Percentiles rank a stretch among this genome's conserved stretches.
Conservation (phyloP, 2,888 invertebrate genomes). For the Ophioninae sp. region DNA sequence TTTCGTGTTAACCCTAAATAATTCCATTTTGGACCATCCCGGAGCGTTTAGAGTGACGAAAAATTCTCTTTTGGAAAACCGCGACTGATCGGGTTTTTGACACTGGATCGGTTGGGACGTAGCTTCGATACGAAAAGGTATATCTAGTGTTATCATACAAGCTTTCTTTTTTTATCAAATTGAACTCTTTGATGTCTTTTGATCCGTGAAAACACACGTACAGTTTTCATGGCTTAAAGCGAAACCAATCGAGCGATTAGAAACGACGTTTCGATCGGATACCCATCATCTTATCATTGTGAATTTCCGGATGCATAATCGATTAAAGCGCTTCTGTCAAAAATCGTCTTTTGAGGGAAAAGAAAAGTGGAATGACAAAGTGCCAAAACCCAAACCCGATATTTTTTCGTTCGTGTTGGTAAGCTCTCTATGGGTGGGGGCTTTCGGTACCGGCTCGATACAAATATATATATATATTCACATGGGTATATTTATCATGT, state of each 20-base stretch:
- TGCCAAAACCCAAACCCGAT: constrained; percentile 6
- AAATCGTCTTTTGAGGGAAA: not conserved
- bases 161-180: no score
- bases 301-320: constrained; percentile 17
- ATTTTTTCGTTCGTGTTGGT: constrained; percentile 28
- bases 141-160: no score
- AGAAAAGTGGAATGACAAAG: constrained; percentile 9
- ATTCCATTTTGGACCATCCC: not conserved
- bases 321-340: not conserved
- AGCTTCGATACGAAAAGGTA: no score
- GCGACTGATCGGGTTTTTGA: no score
- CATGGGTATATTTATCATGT: constrained; percentile 23
- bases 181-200: no score
- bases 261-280: not conserved
- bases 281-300: not conserved
- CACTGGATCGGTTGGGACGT: no score
- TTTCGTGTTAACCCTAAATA: not conserved
- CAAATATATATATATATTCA: not conserved
- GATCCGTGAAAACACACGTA: no score
- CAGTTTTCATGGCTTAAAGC: no score
- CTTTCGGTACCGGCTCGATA: constrained; percentile 30
- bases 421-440: constrained; percentile 28
- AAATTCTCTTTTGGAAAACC: no score
- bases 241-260: no score
- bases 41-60: not conserved